Percentiles rank a stretch among this genome's conserved stretches.
Evolutionary conservation across 1,140 invertebrate species (phyloP).

Genomic region (Mizuhopecten yessoensis): DNA sequence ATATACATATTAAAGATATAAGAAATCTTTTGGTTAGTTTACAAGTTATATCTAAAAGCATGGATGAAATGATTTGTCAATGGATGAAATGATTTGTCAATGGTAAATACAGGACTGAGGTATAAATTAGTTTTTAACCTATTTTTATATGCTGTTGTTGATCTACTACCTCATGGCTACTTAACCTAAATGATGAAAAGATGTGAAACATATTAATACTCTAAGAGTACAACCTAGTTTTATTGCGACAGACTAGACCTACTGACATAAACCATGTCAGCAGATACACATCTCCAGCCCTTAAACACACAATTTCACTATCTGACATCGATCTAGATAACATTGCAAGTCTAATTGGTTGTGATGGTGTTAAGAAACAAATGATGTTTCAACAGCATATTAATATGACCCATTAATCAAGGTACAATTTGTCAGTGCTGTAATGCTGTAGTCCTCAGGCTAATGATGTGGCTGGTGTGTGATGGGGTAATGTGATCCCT

Average conservation of each 20-base stretch:
- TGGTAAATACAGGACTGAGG: too few species aligned
- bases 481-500: neutral
- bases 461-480: neutral
- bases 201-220: neutral
- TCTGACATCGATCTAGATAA: neutral
- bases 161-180: neutral
- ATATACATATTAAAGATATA: too few species aligned
- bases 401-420: conserved; percentile 18
- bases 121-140: too few species aligned
- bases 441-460: neutral
- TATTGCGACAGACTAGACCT: neutral
- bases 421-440: conserved; percentile 31
- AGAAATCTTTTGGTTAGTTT: too few species aligned
- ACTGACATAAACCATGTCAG: neutral
- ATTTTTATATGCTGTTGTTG: too few species aligned
- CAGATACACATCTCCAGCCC: neutral
- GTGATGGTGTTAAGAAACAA: conserved; percentile 34
- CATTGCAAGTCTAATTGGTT: conserved; percentile 11
- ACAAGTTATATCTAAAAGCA: too few species aligned
- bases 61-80: too few species aligned
- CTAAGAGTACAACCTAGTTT: neutral
- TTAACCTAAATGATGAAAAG: neutral
- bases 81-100: too few species aligned
- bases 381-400: conserved; percentile 39
- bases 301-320: neutral